phyloP scores from a whole-genome alignment of 2,797 vertebrate genomes.

The Sebastes reedi region DNA sequence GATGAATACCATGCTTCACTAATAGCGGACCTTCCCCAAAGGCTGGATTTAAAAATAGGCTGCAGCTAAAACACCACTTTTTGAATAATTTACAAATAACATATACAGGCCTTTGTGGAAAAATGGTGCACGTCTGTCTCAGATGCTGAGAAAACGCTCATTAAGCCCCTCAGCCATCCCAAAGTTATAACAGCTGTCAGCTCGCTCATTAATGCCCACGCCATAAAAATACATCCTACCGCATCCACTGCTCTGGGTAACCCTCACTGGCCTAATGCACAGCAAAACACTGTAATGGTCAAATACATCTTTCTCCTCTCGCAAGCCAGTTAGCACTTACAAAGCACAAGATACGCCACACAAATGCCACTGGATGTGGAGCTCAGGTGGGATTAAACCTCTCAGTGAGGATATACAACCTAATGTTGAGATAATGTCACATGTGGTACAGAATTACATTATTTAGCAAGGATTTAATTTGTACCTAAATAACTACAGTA shows the following conservation, averaged over 20 bases:
- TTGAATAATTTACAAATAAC: conserved; percentile 49
- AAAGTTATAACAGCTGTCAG: conserved; percentile 46
- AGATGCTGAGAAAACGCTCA: conserved; percentile 39
- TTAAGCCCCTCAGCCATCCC: conserved; percentile 29
- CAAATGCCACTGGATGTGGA: background rate
- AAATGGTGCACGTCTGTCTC: conserved; percentile 26
- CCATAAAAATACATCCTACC: conserved; percentile 27
- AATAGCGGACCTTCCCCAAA: conserved; percentile 28
- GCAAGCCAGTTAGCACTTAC: background rate
- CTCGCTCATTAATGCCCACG: conserved; percentile 34
- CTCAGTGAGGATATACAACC: background rate
- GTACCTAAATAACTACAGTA: conserved; percentile 19
- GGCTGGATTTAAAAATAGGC: conserved; percentile 32
- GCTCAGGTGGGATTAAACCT: background rate
- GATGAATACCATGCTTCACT: conserved; percentile 44
- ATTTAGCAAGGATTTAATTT: background rate
- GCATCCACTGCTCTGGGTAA: background rate
- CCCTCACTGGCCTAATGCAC: background rate
- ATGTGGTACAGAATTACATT: conserved; percentile 2
- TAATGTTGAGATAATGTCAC: background rate
- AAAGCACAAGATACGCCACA: background rate
- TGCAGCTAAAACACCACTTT: conserved; percentile 32
- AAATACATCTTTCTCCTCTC: conserved; percentile 6
- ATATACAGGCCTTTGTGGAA: conserved; percentile 3
- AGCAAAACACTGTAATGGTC: conserved; percentile 20